Evolutionary conservation across 2,113 vertebrate genomes (phyloP).

Genomic region (Lates calcarifer): DNA sequence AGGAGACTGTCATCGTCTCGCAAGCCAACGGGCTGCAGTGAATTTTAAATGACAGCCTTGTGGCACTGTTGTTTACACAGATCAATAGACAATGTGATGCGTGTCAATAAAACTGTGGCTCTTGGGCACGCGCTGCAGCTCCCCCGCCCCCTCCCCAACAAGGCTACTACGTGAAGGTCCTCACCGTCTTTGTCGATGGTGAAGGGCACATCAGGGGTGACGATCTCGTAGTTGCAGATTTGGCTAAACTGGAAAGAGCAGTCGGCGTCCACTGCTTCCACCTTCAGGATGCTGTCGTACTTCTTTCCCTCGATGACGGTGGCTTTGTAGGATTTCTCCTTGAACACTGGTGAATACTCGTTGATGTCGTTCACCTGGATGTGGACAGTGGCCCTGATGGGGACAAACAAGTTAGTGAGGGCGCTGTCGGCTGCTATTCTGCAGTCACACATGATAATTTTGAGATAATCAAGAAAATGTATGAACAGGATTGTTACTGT

Average conservation of each 20-base stretch:
- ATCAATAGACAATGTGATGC: slow-evolving; percentile 61
- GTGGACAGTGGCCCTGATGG: slow-evolving; percentile 92
- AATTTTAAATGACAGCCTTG: slow-evolving; percentile 50
- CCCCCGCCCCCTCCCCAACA: slow-evolving; percentile 43
- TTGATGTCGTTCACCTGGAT: slow-evolving; percentile 99
- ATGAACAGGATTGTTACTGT: neutral
- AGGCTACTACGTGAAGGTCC: slow-evolving; percentile 41
- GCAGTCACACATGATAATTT: neutral
- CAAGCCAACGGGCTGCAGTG: slow-evolving; percentile 19
- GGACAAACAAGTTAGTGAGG: slow-evolving; percentile 38
- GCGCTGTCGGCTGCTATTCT: neutral
- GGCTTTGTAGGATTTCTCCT: slow-evolving; percentile 97
- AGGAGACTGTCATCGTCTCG: slow-evolving; percentile 39
- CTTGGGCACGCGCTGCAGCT: neutral
- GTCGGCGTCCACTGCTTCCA: slow-evolving; percentile 96
- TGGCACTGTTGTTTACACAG: slow-evolving; percentile 51
- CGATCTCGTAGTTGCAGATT: slow-evolving; percentile 97
- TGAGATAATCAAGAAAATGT: neutral
- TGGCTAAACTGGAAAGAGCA: slow-evolving; percentile 99
- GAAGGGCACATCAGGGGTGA: slow-evolving; percentile 95
- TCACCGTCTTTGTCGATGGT: slow-evolving; percentile 95
- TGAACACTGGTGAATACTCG: slow-evolving; percentile 95
- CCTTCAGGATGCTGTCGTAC: slow-evolving; percentile 89
- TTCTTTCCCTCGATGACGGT: slow-evolving; percentile 90
- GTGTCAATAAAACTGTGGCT: slow-evolving; percentile 50